These are phyloP conservation scores for Ataeniobius toweri DNA, from an alignment of 2,797 vertebrate species.

Conservation along the genomic window DNA sequence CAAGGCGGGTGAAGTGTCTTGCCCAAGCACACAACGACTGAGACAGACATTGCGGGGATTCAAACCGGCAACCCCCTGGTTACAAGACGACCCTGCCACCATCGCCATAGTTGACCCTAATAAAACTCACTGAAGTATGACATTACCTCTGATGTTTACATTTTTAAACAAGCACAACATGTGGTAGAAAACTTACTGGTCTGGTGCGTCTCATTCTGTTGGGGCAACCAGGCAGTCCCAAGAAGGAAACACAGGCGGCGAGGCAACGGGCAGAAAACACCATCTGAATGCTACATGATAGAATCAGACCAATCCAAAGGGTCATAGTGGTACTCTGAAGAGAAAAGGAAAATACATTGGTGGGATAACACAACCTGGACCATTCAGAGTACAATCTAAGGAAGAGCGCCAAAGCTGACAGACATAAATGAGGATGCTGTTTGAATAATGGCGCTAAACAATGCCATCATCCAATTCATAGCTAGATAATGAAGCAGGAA, in stretches of 20 bases:
- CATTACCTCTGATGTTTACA: neutral
- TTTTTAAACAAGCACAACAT: neutral
- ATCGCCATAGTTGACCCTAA: too few species aligned
- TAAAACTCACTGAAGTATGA: neutral
- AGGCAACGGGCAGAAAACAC: slow-evolving; percentile 80
- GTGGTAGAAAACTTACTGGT: slow-evolving; percentile 59
- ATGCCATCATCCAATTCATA: neutral
- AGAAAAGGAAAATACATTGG: slow-evolving; percentile 15
- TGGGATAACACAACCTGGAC: slow-evolving; percentile 34
- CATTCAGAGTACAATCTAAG: slow-evolving; percentile 11
- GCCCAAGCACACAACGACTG: too few species aligned
- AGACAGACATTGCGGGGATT: too few species aligned
- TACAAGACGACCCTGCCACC: too few species aligned
- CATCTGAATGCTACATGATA: slow-evolving; percentile 80
- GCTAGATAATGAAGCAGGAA: neutral
- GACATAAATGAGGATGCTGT: neutral
- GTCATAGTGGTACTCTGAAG: slow-evolving; percentile 88
- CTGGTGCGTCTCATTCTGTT: slow-evolving; percentile 31
- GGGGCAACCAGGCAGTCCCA: slow-evolving; percentile 69
- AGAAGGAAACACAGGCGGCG: slow-evolving; percentile 70
- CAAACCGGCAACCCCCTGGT: too few species aligned
- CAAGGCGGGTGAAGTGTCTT: too few species aligned
- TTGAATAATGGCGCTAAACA: slow-evolving; percentile 12
- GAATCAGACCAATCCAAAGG: slow-evolving; percentile 88
- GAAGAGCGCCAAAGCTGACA: neutral